phyloP scores from a whole-genome alignment of 2,113 vertebrate species.

The Dicentrarchus labrax region DNA sequence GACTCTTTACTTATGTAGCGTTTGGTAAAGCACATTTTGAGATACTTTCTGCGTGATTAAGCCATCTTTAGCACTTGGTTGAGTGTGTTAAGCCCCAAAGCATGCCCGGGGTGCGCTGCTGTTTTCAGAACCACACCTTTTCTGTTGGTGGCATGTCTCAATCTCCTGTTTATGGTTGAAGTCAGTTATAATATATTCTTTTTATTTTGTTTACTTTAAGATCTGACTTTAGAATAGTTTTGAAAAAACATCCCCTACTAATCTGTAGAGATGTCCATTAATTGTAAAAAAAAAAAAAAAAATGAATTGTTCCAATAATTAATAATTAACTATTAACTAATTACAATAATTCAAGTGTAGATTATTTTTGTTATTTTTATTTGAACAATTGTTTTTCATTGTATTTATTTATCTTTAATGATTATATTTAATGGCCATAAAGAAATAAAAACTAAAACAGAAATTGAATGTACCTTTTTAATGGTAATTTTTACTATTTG shows the following conservation, averaged over 20 bases:
- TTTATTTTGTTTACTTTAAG: background rate
- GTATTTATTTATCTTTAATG: too few relatives aligned
- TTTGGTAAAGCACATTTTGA: background rate
- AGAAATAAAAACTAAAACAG: background rate
- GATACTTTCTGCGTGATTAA: too few relatives aligned
- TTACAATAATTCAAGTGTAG: too few relatives aligned
- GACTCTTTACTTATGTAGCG: too few relatives aligned
- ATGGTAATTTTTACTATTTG: background rate
- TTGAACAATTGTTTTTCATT: too few relatives aligned
- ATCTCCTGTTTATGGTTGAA: background rate
- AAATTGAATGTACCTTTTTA: background rate
- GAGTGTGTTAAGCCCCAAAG: background rate
- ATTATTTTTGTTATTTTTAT: too few relatives aligned
- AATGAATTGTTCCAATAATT: too few relatives aligned
- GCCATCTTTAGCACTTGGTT: background rate
- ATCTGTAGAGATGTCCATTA: too few relatives aligned
- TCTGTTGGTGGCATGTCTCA: background rate
- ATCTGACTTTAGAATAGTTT: too few relatives aligned
- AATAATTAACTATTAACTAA: too few relatives aligned
- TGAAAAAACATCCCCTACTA: background rate
- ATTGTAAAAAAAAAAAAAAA: too few relatives aligned
- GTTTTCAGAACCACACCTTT: background rate
- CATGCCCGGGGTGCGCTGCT: too few relatives aligned
- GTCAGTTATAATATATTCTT: background rate
- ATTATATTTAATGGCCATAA: background rate